A percentile compares a stretch with the other conserved stretches of the same genome.
Evolutionary conservation across 1,140 invertebrate genomes (phyloP).

Genomic region (Phortica variegata): DNA sequence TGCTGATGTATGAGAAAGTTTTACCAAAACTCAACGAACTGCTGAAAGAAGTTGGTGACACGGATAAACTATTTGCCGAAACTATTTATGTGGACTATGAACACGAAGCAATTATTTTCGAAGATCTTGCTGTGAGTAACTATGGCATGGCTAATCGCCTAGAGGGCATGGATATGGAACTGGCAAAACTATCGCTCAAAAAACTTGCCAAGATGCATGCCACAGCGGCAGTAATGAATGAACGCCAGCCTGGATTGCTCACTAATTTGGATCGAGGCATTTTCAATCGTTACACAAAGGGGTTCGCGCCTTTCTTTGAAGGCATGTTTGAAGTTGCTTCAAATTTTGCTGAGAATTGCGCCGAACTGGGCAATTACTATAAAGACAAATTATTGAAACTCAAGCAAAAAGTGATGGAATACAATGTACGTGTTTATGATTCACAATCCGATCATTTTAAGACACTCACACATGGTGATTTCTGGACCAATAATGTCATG

Average conservation of each 20-base stretch:
- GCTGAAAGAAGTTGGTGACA: slow-evolving; percentile 22
- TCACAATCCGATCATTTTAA: slow-evolving; percentile 59
- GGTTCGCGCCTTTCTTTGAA: slow-evolving; percentile 33
- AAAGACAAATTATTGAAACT: slow-evolving; percentile 27
- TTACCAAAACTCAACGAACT: slow-evolving; percentile 33
- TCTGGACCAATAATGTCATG: slow-evolving; percentile 68
- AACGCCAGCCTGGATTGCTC: slow-evolving; percentile 27
- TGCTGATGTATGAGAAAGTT: slow-evolving; percentile 50
- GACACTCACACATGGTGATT: slow-evolving; percentile 67
- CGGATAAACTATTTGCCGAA: slow-evolving; percentile 43
- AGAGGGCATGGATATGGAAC: slow-evolving; percentile 59
- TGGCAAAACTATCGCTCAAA: slow-evolving; percentile 58
- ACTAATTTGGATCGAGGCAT: slow-evolving; percentile 40
- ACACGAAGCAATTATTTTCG: slow-evolving; percentile 56
- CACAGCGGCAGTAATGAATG: slow-evolving; percentile 43
- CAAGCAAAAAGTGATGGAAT: slow-evolving; percentile 33
- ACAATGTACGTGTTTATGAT: slow-evolving; percentile 31
- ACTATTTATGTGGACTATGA: slow-evolving; percentile 48
- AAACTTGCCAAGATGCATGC: slow-evolving; percentile 64
- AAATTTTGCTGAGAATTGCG: slow-evolving; percentile 18
- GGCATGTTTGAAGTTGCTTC: slow-evolving; percentile 21
- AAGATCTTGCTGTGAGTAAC: slow-evolving; percentile 59
- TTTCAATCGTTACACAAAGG: slow-evolving; percentile 36
- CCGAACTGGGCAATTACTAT: slow-evolving; percentile 27
- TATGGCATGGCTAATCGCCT: slow-evolving; percentile 60